Conservation (phyloP, 2,797 vertebrate species). For the Gobio occitaniae region DNA sequence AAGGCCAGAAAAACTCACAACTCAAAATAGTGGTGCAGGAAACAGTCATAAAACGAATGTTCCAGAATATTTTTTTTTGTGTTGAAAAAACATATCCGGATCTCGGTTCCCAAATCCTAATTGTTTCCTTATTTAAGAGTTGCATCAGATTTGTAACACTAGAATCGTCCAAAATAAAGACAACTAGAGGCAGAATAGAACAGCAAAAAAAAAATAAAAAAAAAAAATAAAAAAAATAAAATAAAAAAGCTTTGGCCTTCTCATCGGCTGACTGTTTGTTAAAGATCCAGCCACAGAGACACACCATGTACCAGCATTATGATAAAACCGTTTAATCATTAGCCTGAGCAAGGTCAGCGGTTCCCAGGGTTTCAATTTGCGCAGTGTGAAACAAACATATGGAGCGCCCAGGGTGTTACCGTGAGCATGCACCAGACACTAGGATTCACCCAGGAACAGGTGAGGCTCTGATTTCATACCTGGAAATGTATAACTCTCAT, state of each 20-base stretch:
- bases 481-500: conserved; percentile 9
- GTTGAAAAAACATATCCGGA: not conserved
- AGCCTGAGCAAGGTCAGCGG: conserved; percentile 53
- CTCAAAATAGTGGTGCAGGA: not conserved
- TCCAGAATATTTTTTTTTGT: no score
- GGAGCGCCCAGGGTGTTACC: conserved; percentile 22
- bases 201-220: not conserved
- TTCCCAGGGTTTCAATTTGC: conserved; percentile 53
- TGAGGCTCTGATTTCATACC: conserved; percentile 31
- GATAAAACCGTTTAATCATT: conserved; percentile 66
- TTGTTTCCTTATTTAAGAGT: not conserved
- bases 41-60: not conserved
- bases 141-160: not conserved
- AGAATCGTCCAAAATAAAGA: not conserved
- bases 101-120: not conserved
- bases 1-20: not conserved
- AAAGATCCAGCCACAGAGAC: conserved; percentile 28
- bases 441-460: conserved; percentile 1
- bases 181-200: not conserved
- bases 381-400: conserved; percentile 53
- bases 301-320: conserved; percentile 52
- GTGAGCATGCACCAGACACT: conserved; percentile 8
- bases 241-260: not conserved
- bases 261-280: conserved; percentile 17
- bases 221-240: not conserved